Conservation (phyloP, 2,888 invertebrate species). For the Sphaerophoria rueppellii region DNA sequence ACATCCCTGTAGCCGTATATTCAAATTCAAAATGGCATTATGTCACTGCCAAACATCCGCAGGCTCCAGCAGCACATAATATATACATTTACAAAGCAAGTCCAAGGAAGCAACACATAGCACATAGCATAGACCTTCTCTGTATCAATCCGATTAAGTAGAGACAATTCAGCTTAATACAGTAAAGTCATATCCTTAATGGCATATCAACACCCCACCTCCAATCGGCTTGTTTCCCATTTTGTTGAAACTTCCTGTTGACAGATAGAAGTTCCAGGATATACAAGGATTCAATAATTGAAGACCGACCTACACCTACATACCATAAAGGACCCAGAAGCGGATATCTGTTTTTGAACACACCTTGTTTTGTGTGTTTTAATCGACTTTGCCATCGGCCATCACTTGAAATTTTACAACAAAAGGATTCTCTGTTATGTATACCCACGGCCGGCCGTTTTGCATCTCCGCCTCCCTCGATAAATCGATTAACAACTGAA, state of each 20-base stretch:
- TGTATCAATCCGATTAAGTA: constrained; percentile 56
- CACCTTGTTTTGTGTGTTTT: constrained; percentile 31
- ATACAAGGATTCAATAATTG: constrained; percentile 22
- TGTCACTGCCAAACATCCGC: constrained; percentile 31
- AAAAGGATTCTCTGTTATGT: constrained; percentile 20
- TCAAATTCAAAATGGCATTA: constrained; percentile 35
- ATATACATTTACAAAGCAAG: background rate
- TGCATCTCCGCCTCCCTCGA: background rate
- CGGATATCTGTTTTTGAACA: constrained; percentile 58
- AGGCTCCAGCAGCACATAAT: background rate
- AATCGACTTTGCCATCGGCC: constrained; percentile 25
- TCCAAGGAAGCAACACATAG: background rate
- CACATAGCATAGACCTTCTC: background rate
- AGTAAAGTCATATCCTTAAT: constrained; percentile 34
- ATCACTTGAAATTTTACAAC: constrained; percentile 33
- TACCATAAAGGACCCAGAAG: constrained; percentile 25
- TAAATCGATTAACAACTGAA: constrained; percentile 32
- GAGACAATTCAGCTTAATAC: constrained; percentile 46
- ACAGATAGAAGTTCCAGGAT: constrained; percentile 21
- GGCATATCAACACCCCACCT: constrained; percentile 11
- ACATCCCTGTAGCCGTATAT: constrained; percentile 28
- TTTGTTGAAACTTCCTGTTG: constrained; percentile 1
- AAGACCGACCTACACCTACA: background rate
- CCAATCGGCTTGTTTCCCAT: background rate
- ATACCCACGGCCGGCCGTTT: background rate